Percentiles rank a stretch among this genome's conserved stretches.
Conservation (phyloP, 2,797 vertebrate species). For the Pogoniulus pusillus region DNA sequence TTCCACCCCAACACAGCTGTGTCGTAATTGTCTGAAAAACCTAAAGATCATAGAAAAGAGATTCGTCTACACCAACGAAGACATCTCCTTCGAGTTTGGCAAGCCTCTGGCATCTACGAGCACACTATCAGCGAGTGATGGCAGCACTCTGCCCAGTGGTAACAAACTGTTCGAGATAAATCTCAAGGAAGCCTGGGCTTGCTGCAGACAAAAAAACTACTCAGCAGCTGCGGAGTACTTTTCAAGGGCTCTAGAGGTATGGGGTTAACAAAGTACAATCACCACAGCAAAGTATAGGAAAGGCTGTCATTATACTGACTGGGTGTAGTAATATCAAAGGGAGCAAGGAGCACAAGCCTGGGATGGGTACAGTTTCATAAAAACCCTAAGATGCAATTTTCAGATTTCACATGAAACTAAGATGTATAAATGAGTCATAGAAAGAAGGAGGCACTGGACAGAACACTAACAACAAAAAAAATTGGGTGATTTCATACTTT, state of each 20-base stretch:
- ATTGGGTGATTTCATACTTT: not conserved
- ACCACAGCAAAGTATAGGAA: not conserved
- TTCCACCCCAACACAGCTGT: not conserved
- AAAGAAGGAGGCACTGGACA: not conserved
- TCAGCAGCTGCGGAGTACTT: conserved; percentile 64
- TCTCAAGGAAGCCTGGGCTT: conserved; percentile 73
- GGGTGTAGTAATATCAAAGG: not conserved
- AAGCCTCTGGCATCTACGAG: not conserved
- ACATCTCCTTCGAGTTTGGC: conserved; percentile 70
- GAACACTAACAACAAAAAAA: not conserved
- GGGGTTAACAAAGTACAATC: not conserved
- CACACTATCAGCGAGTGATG: conserved; percentile 46
- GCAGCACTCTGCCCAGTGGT: conserved; percentile 62
- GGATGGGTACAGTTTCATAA: not conserved
- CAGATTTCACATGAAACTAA: not conserved
- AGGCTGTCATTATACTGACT: not conserved
- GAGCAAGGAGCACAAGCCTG: not conserved
- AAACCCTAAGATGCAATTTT: not conserved
- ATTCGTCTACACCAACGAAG: conserved; percentile 73
- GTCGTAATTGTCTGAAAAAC: conserved; percentile 64
- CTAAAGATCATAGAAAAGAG: conserved; percentile 73
- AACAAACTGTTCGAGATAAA: conserved; percentile 74
- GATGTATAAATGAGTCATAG: not conserved
- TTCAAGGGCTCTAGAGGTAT: conserved; percentile 76
- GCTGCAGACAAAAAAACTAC: conserved; percentile 77